phyloP scores from a whole-genome alignment of 1,140 invertebrate genomes.

The Megathymus violae region DNA sequence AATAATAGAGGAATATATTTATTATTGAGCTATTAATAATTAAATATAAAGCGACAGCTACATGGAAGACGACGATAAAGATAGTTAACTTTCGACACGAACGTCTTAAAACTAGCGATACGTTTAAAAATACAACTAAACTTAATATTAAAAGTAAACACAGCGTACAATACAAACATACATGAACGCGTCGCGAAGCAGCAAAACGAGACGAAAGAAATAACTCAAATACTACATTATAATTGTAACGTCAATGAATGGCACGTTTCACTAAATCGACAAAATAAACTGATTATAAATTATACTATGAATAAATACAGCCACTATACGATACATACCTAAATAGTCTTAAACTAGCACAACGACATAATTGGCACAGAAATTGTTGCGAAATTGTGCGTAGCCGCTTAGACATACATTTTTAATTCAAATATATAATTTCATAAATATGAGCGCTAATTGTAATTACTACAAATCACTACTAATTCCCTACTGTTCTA shows the following conservation, averaged over 20 bases:
- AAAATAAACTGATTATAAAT: constrained; percentile 16
- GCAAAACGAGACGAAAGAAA: constrained; percentile 52
- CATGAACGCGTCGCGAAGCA: constrained; percentile 78
- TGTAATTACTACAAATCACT: too few species aligned
- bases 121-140: constrained; percentile 39
- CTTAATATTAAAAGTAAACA: constrained; percentile 46
- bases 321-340: constrained; percentile 1
- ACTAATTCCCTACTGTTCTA: not conserved
- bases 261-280: constrained; percentile 18
- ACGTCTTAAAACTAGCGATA: constrained; percentile 45
- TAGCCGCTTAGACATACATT: constrained; percentile 45
- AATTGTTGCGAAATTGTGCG: constrained; percentile 49
- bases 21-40: constrained; percentile 21
- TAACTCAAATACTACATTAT: constrained; percentile 54
- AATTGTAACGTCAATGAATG: constrained; percentile 47
- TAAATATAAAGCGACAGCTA: constrained; percentile 49
- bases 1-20: not conserved
- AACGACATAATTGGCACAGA: constrained; percentile 44
- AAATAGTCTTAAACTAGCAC: not conserved
- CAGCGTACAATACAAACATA: constrained; percentile 67
- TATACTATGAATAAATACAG: constrained; percentile 14
- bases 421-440: constrained; percentile 3
- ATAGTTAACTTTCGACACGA: constrained; percentile 53
- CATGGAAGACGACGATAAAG: constrained; percentile 70
- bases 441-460: too few species aligned